Evolutionary conservation across 1,140 invertebrate genomes (phyloP).

Genomic region (Paraescarpia echinospica): DNA sequence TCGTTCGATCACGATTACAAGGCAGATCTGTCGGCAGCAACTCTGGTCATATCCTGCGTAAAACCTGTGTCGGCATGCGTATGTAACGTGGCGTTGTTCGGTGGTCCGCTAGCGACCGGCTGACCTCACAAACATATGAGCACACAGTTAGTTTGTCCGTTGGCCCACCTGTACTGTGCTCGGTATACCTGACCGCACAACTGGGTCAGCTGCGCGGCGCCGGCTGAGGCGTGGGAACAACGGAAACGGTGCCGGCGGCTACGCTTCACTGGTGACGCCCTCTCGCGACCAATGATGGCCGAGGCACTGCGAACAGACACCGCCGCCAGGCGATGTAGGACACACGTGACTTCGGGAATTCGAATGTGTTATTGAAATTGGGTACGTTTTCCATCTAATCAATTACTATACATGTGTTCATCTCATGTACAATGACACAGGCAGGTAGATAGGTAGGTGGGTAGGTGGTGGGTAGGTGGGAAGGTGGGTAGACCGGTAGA

Average conservation of each 20-base stretch:
- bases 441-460: no score
- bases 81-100: neutral
- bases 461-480: no score
- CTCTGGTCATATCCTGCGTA: neutral
- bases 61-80: neutral
- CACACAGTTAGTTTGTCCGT: neutral
- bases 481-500: no score
- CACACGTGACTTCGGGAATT: neutral
- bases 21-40: neutral
- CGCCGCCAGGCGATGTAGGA: neutral
- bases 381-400: no score
- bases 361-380: neutral
- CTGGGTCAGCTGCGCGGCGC: neutral
- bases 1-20: neutral
- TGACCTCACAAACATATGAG: neutral
- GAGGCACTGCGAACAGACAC: neutral
- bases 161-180: neutral
- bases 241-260: neutral
- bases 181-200: slow-evolving; percentile 3
- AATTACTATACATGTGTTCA: no score
- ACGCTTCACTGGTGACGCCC: neutral
- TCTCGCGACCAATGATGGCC: neutral
- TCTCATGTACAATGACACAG: no score
- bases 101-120: neutral
- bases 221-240: neutral